A percentile compares a stretch with the other conserved stretches of the same genome.
Evolutionary conservation across 2,797 vertebrate genomes (phyloP).

Genomic region (Enteromius mattozi): DNA sequence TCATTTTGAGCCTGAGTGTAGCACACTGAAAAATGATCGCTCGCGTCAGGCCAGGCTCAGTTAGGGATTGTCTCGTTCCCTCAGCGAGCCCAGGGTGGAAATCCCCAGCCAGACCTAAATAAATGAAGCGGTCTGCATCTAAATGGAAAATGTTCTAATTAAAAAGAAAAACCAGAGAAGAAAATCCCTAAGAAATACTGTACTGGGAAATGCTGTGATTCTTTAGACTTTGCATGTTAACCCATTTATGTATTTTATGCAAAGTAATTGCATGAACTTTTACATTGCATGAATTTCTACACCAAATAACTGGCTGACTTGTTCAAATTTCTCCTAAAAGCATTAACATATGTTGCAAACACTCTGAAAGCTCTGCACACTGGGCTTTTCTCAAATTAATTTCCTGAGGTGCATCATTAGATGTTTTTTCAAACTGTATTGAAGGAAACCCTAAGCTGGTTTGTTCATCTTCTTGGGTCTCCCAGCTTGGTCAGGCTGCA

Average conservation of each 20-base stretch:
- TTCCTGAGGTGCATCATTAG: not conserved
- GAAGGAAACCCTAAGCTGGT: not conserved
- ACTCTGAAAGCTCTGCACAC: not conserved
- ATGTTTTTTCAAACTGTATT: not conserved
- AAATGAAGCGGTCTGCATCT: slow-evolving; percentile 76
- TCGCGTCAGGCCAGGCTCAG: slow-evolving; percentile 70
- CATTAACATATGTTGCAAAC: not conserved
- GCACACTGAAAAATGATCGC: slow-evolving; percentile 74
- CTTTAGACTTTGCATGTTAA: slow-evolving; percentile 19
- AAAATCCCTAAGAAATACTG: slow-evolving; percentile 63
- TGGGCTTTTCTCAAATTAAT: not conserved
- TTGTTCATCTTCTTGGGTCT: not conserved
- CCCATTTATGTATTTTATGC: slow-evolving; percentile 42
- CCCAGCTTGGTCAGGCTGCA: not conserved
- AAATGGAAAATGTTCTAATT: slow-evolving; percentile 74
- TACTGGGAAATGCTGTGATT: slow-evolving; percentile 47
- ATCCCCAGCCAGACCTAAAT: slow-evolving; percentile 77
- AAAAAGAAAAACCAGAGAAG: slow-evolving; percentile 70
- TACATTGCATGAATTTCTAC: not conserved
- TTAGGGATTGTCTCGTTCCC: slow-evolving; percentile 78
- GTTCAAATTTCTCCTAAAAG: not conserved
- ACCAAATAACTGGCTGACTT: not conserved
- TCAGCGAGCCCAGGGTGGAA: slow-evolving; percentile 68
- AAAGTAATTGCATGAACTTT: slow-evolving; percentile 23
- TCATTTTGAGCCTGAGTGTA: slow-evolving; percentile 80